Evolutionary conservation across 2,888 invertebrate species (phyloP).

Genomic region (Tachina fera): DNA sequence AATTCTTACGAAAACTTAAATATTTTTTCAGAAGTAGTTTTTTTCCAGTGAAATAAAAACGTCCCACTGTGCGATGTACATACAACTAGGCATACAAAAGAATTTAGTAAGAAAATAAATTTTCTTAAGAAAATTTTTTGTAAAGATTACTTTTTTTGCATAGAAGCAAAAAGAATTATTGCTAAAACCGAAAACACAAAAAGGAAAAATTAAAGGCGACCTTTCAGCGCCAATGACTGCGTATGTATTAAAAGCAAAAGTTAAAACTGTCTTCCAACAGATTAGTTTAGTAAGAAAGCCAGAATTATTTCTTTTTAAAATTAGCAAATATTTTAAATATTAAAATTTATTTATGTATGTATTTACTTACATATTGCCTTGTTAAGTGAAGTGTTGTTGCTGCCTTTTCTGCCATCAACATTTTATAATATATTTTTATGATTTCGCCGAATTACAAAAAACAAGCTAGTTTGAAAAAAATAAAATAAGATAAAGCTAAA

Average conservation of each 20-base stretch:
- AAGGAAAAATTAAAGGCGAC: not conserved
- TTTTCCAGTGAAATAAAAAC: too few species aligned
- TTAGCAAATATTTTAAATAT: not conserved
- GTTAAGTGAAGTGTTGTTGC: slow-evolving; percentile 13
- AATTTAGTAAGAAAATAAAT: not conserved
- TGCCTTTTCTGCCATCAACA: not conserved
- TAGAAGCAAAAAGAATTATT: not conserved
- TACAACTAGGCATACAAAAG: not conserved
- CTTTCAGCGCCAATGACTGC: slow-evolving; percentile 24
- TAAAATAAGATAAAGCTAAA: slow-evolving; percentile 34
- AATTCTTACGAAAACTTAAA: too few species aligned
- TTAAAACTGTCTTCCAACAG: not conserved
- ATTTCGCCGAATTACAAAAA: slow-evolving; percentile 51
- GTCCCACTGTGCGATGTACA: too few species aligned
- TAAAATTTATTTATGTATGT: not conserved
- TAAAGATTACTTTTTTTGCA: too few species aligned
- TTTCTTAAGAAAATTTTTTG: not conserved
- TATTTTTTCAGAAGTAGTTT: too few species aligned
- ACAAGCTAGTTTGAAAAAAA: slow-evolving; percentile 17
- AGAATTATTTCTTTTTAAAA: not conserved
- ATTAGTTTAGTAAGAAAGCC: not conserved
- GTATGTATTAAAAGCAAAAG: not conserved
- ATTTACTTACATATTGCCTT: not conserved
- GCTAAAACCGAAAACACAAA: not conserved
- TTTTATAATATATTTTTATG: slow-evolving; percentile 39